Evolutionary conservation across 2,888 invertebrate species (phyloP), one percentile per base, ranked within the genome.

Genomic region (Melanargia galathea): DNA sequence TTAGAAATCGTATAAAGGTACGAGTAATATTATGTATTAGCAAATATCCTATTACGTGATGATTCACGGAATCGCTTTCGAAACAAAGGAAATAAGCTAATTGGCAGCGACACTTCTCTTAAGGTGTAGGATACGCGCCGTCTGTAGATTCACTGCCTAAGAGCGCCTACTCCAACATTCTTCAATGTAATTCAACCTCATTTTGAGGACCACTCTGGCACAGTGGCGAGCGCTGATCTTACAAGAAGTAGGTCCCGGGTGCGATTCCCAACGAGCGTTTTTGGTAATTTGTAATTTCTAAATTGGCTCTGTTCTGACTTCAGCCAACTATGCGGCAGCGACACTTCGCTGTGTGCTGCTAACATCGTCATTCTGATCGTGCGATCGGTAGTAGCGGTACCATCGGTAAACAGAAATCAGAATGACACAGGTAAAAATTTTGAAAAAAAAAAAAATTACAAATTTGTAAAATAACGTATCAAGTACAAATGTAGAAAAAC

Each of bases 41-140:
- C 63, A 69, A 64, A 69, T 65, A 60, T 20, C 54, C 33, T 63
- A 33, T 40, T 64, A 70, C 70, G 69, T 69, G 69, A 63, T 65
- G 65, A 70, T 61, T 67, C 63, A 65, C 64, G 49, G 59, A 30
- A 49, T 33, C 20, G 18, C 13, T 64, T 68, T 64, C 55, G 62
- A 62, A 67, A 68, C 65, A 67, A 67, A 62, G 57, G 43, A 64
- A 64, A 67, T 64, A 62, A 66, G 43, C 45, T 62, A 55, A 55
- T 16, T 54, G 22, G 35, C 40, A 62, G 43, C 48, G 60, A 60
- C 56, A 60, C 22, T 56, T 46, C 30, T 30, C 7, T 26, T 6
- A 62, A 56, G 62, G 62, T 57, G 43, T 54, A 54, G 13, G 24
- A 13, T 10, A 13, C 18, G 18, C 18, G 18, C 7, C 10, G 54